Percentiles rank a stretch among this genome's conserved stretches.
Conservation (phyloP, 1,140 invertebrate species). For the Camponotus floridanus region DNA sequence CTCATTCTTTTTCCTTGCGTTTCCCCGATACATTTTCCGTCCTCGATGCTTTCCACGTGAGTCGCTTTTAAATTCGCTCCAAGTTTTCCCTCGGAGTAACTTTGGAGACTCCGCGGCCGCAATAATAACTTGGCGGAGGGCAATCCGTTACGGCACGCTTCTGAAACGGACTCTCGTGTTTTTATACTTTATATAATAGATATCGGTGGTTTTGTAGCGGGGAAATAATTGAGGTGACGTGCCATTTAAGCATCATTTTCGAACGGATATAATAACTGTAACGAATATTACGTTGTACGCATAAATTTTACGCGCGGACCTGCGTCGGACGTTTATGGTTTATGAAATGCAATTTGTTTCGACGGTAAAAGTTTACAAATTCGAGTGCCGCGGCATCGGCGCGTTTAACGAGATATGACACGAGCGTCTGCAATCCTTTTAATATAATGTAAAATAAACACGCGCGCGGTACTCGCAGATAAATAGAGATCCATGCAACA, state of each 20-base stretch:
- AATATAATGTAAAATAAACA: conserved; percentile 26
- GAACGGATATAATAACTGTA: background rate
- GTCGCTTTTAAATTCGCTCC: conserved; percentile 48
- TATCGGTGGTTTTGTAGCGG: conserved; percentile 4
- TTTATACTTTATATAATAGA: conserved; percentile 12
- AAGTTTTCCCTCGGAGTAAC: conserved; percentile 26
- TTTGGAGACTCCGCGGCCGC: conserved; percentile 19
- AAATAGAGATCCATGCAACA: background rate
- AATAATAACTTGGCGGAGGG: conserved; percentile 31
- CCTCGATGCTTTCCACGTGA: conserved; percentile 35
- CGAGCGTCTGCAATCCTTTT: conserved; percentile 28
- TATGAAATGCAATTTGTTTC: conserved; percentile 53
- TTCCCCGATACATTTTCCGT: conserved; percentile 43
- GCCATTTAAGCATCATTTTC: conserved; percentile 41
- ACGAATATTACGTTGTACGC: background rate
- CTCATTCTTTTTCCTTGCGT: conserved; percentile 38
- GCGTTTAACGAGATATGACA: conserved; percentile 47
- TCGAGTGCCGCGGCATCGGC: conserved; percentile 35
- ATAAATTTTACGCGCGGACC: conserved; percentile 41
- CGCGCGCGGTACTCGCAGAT: background rate
- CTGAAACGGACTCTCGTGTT: conserved; percentile 16
- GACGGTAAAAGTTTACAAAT: conserved; percentile 42
- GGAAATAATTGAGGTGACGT: conserved; percentile 30
- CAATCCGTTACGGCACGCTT: background rate
- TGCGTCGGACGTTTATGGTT: conserved; percentile 56